Base-by-base conservation (phyloP, 2,888 invertebrate genomes). In the Drepana falcataria region DNA sequence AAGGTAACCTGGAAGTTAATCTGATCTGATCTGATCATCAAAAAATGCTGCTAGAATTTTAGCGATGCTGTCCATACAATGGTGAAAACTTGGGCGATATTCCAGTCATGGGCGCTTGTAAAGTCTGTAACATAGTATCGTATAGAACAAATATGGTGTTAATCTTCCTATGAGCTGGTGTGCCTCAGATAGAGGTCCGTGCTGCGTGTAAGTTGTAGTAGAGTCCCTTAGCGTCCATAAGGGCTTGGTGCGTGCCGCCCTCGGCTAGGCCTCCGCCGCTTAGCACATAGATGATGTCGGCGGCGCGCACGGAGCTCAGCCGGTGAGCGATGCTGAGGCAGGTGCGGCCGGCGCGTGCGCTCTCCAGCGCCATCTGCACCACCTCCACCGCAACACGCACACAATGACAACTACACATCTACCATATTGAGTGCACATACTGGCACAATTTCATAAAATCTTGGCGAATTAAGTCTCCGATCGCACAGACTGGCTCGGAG, bases 301-400 rank as follows among this genome's bases (percentile, higher is more conserved):
- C 95, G 73, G 95, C 95, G 65, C 95, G 93, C 57, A 97, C 93
- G 1, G 97, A 96, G 54, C 95, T 95, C 51, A 97, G 86, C 58
- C 97, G 92, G 81, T 97, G 97, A 0, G 97, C 97, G 65, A 97
- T 96, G 57, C 94, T 94, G 37, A 97, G 93, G 57, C 96, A 96
- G 0, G 97, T 97, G 58, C 96, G 92, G 1, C 96, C 96, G 51
- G 93, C 91, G 68, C 94, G 93, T 0, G 96, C 97, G 55, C 92
- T 92, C 76, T 97, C 96, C 64, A 96, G 76, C 0, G 96, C 96
- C 62, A 93, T 94, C 79, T 96, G 96, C 2, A 96, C 96, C 53
- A 95, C 82, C 93, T 94, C 64, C n/a, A 64, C 37, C 37, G 37
- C 37, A 37, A 37, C 44, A 44, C 6, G 5, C 41, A 41, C 37